Base-by-base conservation (phyloP, 2,113 vertebrate genomes). In the Camelus bactrianus region DNA sequence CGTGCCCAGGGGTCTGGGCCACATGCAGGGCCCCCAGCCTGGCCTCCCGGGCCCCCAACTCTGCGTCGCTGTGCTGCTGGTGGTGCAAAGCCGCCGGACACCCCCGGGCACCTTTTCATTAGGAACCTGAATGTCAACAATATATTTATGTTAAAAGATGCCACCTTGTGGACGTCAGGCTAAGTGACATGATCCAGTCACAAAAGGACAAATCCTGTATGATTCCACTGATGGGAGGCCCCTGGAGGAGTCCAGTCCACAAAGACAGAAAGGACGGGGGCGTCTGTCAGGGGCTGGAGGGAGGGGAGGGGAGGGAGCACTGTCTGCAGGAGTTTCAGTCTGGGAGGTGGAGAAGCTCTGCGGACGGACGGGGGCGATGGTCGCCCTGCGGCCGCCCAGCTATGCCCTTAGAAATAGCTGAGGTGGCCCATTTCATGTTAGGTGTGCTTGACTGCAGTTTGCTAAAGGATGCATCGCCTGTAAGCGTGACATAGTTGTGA, bases 381-480 rank as follows among this genome's bases (percentile, higher is more conserved):
- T 8, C 1, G 9, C 54, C 42, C 9, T 42, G 35, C 20, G 7
- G 19, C 58, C 7, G 5, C 2, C 0, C 6, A 70, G 22, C 3
- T 3, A 3, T 8, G 12, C 8, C 2, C 13, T 5, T 30, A 38
- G 6, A 20, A 52, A 52, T 10, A 7, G 35, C n/a, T 32, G 75
- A n/a, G 32, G 13, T 13, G 11, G 42, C 20, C 10, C 38, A 4
- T 14, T 8, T 24, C 15, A 30, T 6, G 35, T 72, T 42, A 72
- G 14, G 6, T 54, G 24, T 28, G 2, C 62, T 76, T 52, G 42
- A 38, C 24, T 17, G 38, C 22, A 72, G 12, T 24, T 72, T 22
- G 5, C 15, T 8, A 28, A 48, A 73, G 15, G 19, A 56, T n/a
- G 46, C 24, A 24, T 60, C 17, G 24, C 30, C 46, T 50, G 1